These are phyloP conservation scores for Mystacides longicornis DNA, from an alignment of 2,888 invertebrate genomes.

Conservation along the genomic window DNA sequence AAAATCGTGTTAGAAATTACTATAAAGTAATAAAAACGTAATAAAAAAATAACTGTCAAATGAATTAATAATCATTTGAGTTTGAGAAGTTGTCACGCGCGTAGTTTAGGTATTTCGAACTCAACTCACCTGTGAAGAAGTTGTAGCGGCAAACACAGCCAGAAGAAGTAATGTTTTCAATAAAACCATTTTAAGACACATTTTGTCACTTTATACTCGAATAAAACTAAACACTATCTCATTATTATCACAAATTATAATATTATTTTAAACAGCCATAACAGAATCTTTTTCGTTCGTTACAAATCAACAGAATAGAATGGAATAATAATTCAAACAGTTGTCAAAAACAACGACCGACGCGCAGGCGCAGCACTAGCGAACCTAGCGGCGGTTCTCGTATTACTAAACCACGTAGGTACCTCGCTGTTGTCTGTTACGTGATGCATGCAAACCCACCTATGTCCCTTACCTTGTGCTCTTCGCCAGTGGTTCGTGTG, in stretches of 20 bases:
- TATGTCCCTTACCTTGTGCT: no score
- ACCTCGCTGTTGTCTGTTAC: neutral
- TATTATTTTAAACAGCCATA: neutral
- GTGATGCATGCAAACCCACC: neutral
- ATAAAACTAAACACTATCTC: constrained; percentile 7
- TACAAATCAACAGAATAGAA: neutral
- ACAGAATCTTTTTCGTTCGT: neutral
- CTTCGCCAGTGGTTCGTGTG: no score
- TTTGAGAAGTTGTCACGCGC: neutral
- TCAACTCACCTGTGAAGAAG: constrained; percentile 17
- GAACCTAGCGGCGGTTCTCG: constrained; percentile 14
- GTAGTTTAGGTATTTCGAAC: no score
- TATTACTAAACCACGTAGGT: constrained; percentile 11
- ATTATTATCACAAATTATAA: neutral
- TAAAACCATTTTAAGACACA: constrained; percentile 22
- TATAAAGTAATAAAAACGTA: no score
- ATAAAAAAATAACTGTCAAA: no score
- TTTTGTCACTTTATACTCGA: constrained; percentile 8
- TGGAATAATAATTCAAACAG: neutral
- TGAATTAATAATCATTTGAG: no score
- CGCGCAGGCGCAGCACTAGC: neutral
- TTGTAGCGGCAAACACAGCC: constrained; percentile 16
- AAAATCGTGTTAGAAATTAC: no score
- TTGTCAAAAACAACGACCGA: neutral
- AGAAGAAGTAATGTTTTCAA: constrained; percentile 20